Evolutionary conservation across 2,113 vertebrate species (phyloP), one percentile per base, ranked within the genome.

Genomic region (Alethe castanea): DNA sequence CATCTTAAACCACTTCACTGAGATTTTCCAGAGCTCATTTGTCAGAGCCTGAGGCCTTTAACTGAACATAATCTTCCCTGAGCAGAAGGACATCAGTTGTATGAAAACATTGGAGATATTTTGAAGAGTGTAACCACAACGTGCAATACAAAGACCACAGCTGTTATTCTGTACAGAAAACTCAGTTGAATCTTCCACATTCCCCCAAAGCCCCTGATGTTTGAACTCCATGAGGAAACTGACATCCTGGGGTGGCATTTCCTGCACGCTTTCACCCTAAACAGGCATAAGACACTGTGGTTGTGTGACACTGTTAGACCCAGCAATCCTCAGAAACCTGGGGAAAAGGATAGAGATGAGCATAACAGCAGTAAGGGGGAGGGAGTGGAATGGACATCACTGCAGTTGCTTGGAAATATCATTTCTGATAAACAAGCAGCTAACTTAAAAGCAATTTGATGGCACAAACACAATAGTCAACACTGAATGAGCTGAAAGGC

Each of bases 221-320:
- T 13, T 72, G n/a, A 38, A 76, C 11, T 24, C 14, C 0, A 0
- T 11, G 20, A 9, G 56, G 67, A 25, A 64, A 24, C 19, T 71
- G 4, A 56, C 29, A 72, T 19, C 11, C 14, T 48, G 9, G 19
- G 25, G 5, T 84, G 38, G 28, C 14, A 44, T 67, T 40, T 83
- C n/a, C 40, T 88, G 11, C 12, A 6, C 23, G 25, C 54, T 61
- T 65, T 57, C 50, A 72, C 14, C 17, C 48, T 36, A 31, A 80
- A 53, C 26, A 71, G 18, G n/a, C 12, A 20, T 8, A 36, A 82
- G 24, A 18, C 24, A 23, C 14, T 8, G 8, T 28, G 47, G 22
- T 5, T 74, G 47, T 17, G 11, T 9, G 53, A 40, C 48, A 25
- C 8, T 50, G 12, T 47, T 82, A 65, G 69, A 90, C 12, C 8